A percentile compares a stretch with the other conserved stretches of the same genome.
Conservation (phyloP, 2,888 invertebrate genomes). For the Nomada hirtipes region DNA sequence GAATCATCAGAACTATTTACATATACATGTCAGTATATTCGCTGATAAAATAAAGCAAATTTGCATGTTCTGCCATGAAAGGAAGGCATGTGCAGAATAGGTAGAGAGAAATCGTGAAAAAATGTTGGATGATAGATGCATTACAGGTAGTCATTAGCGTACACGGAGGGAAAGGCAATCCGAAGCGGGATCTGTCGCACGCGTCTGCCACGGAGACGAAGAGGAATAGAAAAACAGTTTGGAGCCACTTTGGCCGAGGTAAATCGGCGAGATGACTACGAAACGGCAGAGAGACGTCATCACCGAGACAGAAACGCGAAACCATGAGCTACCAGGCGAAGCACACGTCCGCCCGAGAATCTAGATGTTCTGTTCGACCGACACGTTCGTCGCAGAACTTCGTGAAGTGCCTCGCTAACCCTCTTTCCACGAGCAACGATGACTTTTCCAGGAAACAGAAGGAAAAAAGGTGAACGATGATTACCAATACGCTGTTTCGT, state of each 20-base stretch:
- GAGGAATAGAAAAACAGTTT: slow-evolving; percentile 36
- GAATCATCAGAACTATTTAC: background rate
- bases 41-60: background rate
- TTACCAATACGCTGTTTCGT: background rate
- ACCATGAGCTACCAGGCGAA: slow-evolving; percentile 70
- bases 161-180: slow-evolving; percentile 27
- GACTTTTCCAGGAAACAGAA: slow-evolving; percentile 26
- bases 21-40: background rate
- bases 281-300: slow-evolving; percentile 46
- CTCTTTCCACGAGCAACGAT: slow-evolving; percentile 38
- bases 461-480: background rate
- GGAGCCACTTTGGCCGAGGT: slow-evolving; percentile 55
- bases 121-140: background rate
- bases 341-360: slow-evolving; percentile 74
- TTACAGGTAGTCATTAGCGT: slow-evolving; percentile 21
- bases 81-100: background rate
- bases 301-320: slow-evolving; percentile 35
- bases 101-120: background rate
- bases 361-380: slow-evolving; percentile 76
- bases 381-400: slow-evolving; percentile 77
- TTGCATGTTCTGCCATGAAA: background rate
- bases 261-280: slow-evolving; percentile 62
- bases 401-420: slow-evolving; percentile 75
- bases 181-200: slow-evolving; percentile 48
- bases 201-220: slow-evolving; percentile 21